Percentiles rank a stretch among this genome's conserved stretches.
phyloP scores from a whole-genome alignment of 2,113 vertebrate species.

The Muntiacus reevesi region DNA sequence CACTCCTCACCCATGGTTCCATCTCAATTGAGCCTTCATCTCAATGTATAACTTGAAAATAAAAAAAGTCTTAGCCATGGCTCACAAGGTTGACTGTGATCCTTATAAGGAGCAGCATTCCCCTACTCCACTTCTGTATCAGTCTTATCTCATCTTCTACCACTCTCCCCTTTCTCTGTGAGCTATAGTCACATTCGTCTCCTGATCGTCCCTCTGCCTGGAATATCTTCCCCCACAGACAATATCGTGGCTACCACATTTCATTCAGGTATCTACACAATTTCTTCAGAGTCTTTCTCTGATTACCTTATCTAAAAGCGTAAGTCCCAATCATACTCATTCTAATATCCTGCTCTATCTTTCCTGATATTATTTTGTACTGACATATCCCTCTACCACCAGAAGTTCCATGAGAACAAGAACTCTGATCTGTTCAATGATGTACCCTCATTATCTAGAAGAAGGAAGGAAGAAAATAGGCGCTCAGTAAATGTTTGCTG shows the following conservation, averaged over 20 bases:
- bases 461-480: neutral
- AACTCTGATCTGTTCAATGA: neutral
- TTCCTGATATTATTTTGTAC: neutral
- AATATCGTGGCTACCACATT: neutral
- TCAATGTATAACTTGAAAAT: neutral
- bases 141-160: neutral
- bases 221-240: neutral
- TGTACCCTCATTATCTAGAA: neutral
- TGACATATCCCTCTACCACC: neutral
- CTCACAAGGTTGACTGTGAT: neutral
- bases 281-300: neutral
- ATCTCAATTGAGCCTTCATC: neutral
- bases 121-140: neutral
- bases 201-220: neutral
- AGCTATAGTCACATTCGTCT: neutral
- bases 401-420: neutral
- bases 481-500: neutral
- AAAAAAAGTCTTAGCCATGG: neutral
- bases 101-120: neutral
- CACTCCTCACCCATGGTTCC: neutral
- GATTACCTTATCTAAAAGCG: neutral
- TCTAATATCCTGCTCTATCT: neutral
- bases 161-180: neutral
- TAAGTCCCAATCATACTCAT: neutral
- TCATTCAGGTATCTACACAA: neutral